A percentile compares a stretch with the other conserved stretches of the same genome.
Conservation (phyloP, 2,113 vertebrate species). For the Bubalus kerabau region DNA sequence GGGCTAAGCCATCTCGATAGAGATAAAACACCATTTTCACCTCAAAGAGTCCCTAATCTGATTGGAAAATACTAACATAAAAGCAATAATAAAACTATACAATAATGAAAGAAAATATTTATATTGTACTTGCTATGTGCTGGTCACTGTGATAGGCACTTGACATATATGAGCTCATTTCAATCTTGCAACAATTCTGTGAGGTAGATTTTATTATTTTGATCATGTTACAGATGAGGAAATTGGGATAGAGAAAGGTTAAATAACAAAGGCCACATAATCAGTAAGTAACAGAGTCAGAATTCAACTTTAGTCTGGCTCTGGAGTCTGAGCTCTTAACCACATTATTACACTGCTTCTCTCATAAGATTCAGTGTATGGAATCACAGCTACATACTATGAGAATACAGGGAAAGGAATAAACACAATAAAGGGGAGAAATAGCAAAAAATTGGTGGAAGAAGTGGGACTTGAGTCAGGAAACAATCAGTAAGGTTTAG, state of each 20-base stretch:
- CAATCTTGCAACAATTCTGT: neutral
- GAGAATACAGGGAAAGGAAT: neutral
- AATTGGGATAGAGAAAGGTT: neutral
- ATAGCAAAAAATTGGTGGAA: neutral
- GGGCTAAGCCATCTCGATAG: neutral
- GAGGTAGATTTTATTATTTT: neutral
- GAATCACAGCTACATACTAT: neutral
- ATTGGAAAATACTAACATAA: neutral
- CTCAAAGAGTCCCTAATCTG: neutral
- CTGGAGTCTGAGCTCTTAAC: neutral
- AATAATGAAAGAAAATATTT: neutral
- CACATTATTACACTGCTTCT: neutral
- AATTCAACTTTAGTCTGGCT: neutral
- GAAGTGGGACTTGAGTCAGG: neutral
- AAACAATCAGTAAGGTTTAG: neutral
- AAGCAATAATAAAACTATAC: neutral
- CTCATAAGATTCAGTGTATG: neutral
- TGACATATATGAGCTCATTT: neutral
- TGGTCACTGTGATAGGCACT: neutral
- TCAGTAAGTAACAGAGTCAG: neutral
- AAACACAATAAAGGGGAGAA: neutral
- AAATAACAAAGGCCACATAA: neutral
- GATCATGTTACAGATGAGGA: neutral
- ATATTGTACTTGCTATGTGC: neutral
- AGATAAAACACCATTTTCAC: neutral